Evolutionary conservation across 2,113 vertebrate genomes (phyloP), one percentile per base, ranked within the genome.

Genomic region (Passer domesticus): DNA sequence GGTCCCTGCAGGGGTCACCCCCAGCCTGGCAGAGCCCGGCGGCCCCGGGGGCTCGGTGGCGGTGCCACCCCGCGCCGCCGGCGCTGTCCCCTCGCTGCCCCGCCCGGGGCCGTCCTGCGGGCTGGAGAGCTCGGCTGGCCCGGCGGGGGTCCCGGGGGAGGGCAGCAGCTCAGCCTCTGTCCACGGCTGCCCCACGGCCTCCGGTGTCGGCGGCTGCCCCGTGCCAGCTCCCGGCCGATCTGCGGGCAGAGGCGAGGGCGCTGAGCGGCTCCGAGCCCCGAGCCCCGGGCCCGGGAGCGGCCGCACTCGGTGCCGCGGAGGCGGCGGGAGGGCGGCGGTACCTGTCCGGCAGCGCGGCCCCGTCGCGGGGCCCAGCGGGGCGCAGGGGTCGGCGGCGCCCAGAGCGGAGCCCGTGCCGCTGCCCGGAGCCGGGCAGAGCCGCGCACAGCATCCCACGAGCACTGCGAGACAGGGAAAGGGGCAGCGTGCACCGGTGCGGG

Each of bases 171-270:
- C 81, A n/a, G 69, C 11, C 31, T 56, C 56, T 9, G 85, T 75
- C 84, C 3, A 9, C 59, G 14, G 78, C 49, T 10, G 68, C 59
- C 47, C 56, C 11, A 3, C 0, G 4, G 74, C 5, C 70, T 22
- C 50, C 0, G 18, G 23, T 0, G 23, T 33, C 0, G 13, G 47
- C 0, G 3, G 22, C 72, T 0, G n/a, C 24, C 37, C 55, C 0
- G 25, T 22, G 46, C n/a, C 92, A 15, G 81, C 82, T 79, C 66
- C 90, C n/a, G 0, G 46, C 43, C 70, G 30, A 46, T 35, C 95
- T 96, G 39, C 0, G 12, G 75, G 88, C 84, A 90, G 60, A 91
- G 79, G 62, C 28, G 37, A 50, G 49, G 1, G 58, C n/a, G 0
- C 63, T 80, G 73, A 79, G 59, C 11, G 2, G 63, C n/a, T 41